These are phyloP conservation scores for Drosophila merina DNA, from an alignment of 2,888 invertebrate species.

Conservation along the genomic window DNA sequence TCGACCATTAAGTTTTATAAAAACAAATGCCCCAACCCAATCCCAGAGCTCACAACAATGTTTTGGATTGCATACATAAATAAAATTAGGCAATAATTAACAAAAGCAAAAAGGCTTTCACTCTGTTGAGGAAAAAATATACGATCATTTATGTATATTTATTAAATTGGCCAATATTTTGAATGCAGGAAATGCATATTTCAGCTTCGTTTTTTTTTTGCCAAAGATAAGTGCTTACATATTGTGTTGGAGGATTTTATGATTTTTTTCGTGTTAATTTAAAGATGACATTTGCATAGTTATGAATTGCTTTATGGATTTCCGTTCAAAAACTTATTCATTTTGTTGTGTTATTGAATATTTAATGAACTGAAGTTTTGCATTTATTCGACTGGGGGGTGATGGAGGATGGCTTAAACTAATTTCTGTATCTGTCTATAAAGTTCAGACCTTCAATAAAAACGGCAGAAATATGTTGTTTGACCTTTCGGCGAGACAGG, in stretches of 20 bases:
- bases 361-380: constrained; percentile 3
- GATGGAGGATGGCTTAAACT: constrained; percentile 37
- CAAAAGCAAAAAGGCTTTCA: constrained; percentile 18
- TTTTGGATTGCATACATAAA: constrained; percentile 70
- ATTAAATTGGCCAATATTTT: constrained; percentile 36
- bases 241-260: constrained; percentile 11
- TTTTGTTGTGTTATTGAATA: constrained; percentile 12
- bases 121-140: constrained; percentile 24
- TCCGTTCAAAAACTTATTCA: constrained; percentile 5
- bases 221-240: not conserved
- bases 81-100: constrained; percentile 62
- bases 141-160: constrained; percentile 28
- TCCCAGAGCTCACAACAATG: constrained; percentile 42
- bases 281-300: constrained; percentile 4
- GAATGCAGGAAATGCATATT: constrained; percentile 17
- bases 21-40: constrained; percentile 55
- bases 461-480: constrained; percentile 70
- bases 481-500: constrained; percentile 72
- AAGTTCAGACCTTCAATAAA: constrained; percentile 70
- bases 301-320: constrained; percentile 11
- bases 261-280: constrained; percentile 1
- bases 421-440: constrained; percentile 45
- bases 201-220: not conserved
- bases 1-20: constrained; percentile 64
- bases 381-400: not conserved